These are phyloP conservation scores for Pachyrhynchus sulphureomaculatus DNA, from an alignment of 1,140 invertebrate genomes.

Conservation along the genomic window DNA sequence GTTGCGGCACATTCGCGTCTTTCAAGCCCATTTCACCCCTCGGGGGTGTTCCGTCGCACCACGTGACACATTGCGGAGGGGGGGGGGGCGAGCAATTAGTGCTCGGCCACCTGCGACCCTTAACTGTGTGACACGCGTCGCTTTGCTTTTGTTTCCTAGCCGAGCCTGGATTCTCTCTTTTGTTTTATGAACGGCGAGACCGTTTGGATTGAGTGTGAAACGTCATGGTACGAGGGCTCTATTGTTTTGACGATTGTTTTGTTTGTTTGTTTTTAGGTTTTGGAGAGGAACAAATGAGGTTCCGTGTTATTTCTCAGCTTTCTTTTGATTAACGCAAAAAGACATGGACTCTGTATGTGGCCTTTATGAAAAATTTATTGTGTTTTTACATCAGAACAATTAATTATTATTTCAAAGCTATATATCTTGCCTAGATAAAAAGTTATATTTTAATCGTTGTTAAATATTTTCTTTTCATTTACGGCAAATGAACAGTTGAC, in stretches of 20 bases:
- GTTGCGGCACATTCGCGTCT: not conserved
- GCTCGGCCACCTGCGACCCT: slow-evolving; percentile 29
- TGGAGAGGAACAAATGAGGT: slow-evolving; percentile 14
- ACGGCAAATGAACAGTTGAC: no score
- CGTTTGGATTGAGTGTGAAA: slow-evolving; percentile 23
- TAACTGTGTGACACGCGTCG: slow-evolving; percentile 24
- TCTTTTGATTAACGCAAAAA: not conserved
- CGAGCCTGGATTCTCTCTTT: slow-evolving; percentile 15
- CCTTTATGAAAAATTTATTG: no score
- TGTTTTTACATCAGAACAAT: no score
- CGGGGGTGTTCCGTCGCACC: not conserved
- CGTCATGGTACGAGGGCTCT: slow-evolving; percentile 17
- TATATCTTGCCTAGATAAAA: no score
- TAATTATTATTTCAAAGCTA: no score
- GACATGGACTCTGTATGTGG: no score
- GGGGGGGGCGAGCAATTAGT: slow-evolving; percentile 24
- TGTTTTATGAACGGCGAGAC: slow-evolving; percentile 17
- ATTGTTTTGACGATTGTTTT: slow-evolving; percentile 20
- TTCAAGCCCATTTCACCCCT: not conserved
- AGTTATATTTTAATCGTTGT: no score
- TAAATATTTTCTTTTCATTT: no score
- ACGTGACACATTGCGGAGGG: not conserved
- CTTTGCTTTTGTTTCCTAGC: slow-evolving; percentile 26
- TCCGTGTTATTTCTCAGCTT: slow-evolving; percentile 3
- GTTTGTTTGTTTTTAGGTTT: slow-evolving; percentile 10